phyloP scores from a whole-genome alignment of 2,888 invertebrate genomes.

The Embidobia sp. region DNA sequence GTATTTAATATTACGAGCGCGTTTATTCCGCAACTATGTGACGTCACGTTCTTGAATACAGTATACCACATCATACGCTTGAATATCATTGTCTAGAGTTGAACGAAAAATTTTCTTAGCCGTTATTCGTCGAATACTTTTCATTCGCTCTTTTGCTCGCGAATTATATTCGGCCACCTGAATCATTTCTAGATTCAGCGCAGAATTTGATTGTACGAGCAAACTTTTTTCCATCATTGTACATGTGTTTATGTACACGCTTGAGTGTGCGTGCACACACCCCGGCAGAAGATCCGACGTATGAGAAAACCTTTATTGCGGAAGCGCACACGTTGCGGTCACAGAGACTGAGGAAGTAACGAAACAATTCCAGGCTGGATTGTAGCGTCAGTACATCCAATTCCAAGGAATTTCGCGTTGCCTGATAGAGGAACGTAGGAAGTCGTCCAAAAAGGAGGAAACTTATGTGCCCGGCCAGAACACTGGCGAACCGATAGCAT shows the following conservation, averaged over 20 bases:
- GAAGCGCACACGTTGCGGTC: constrained; percentile 60
- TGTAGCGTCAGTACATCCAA: constrained; percentile 71
- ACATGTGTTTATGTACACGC: background rate
- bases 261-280: constrained; percentile 8
- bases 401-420: constrained; percentile 72
- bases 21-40: too few species aligned
- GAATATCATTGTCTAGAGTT: too few species aligned
- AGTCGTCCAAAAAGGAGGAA: constrained; percentile 59
- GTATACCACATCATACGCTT: too few species aligned
- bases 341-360: constrained; percentile 67
- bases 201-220: too few species aligned
- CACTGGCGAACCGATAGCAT: constrained; percentile 53
- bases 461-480: constrained; percentile 49
- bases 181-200: too few species aligned
- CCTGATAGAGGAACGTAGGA: constrained; percentile 67
- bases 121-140: too few species aligned
- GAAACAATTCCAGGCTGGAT: constrained; percentile 68
- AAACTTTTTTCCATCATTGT: background rate
- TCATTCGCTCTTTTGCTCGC: too few species aligned
- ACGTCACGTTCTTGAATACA: too few species aligned
- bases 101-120: too few species aligned
- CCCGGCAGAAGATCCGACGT: constrained; percentile 26
- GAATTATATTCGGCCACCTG: too few species aligned
- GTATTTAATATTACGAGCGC: too few species aligned
- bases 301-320: constrained; percentile 67